Conservation (phyloP, 35 echinoderm and acorn worm genomes). For the Antedon bifida region DNA sequence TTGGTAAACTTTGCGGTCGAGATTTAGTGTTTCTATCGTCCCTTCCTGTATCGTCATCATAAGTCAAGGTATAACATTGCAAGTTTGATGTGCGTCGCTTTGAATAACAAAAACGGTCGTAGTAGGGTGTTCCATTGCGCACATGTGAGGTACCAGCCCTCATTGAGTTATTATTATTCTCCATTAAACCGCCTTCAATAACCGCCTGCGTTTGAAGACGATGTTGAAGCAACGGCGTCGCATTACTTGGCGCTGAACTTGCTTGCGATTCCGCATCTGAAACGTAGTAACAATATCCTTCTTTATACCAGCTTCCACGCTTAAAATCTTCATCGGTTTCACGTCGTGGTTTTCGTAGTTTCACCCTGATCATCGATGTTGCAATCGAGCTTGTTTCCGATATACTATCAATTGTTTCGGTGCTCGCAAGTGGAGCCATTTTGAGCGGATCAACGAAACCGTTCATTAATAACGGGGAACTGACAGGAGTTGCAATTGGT, state of each 20-base stretch:
- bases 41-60: background rate
- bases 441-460: background rate
- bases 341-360: background rate
- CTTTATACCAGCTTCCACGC: background rate
- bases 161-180: background rate
- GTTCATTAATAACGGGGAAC: background rate
- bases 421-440: background rate
- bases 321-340: background rate
- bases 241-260: background rate
- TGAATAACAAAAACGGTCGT: background rate
- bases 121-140: background rate
- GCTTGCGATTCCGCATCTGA: background rate
- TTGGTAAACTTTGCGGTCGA: background rate
- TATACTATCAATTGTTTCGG: background rate
- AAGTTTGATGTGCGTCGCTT: background rate
- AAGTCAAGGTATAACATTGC: background rate
- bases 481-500: background rate
- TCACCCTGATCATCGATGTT: background rate
- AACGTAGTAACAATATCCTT: background rate
- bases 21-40: background rate
- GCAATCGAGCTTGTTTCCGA: background rate
- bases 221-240: background rate
- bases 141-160: background rate
- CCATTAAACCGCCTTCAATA: background rate
- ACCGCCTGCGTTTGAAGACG: background rate